These are phyloP conservation scores for Petrocephalus schoutedeni DNA, from an alignment of 2,797 vertebrate species.

Conservation along the genomic window DNA sequence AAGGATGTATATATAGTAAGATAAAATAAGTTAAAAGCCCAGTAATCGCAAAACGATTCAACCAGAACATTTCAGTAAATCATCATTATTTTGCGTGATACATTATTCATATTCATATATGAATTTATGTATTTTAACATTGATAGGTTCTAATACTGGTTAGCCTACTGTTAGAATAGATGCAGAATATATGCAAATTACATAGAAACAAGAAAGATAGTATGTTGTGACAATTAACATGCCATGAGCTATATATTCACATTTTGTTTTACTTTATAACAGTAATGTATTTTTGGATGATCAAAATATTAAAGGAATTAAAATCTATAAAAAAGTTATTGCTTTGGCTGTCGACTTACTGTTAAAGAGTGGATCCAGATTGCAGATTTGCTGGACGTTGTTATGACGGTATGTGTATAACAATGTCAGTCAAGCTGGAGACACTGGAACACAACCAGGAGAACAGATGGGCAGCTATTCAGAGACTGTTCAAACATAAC, in stretches of 20 bases:
- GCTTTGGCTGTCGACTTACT: background rate
- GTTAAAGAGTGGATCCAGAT: background rate
- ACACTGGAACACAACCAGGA: background rate
- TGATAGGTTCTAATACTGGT: too few relatives aligned
- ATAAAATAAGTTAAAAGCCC: background rate
- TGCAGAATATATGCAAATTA: background rate
- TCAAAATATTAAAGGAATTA: background rate
- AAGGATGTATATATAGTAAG: background rate
- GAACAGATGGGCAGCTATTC: slow-evolving; percentile 15
- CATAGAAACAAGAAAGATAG: background rate
- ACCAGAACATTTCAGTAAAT: background rate
- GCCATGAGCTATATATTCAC: background rate
- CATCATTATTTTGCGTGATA: background rate
- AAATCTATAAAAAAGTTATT: background rate
- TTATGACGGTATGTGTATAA: background rate
- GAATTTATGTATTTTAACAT: background rate
- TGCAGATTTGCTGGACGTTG: background rate
- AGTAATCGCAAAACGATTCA: background rate
- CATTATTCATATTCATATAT: background rate
- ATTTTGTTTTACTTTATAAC: background rate
- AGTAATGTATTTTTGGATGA: background rate
- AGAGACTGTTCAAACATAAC: slow-evolving; percentile 12
- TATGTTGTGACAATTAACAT: background rate
- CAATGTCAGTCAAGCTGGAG: slow-evolving; percentile 1
- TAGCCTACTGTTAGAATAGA: background rate